These are phyloP conservation scores for Prionailurus viverrinus DNA, from an alignment of 2,113 vertebrate genomes.

Conservation along the genomic window DNA sequence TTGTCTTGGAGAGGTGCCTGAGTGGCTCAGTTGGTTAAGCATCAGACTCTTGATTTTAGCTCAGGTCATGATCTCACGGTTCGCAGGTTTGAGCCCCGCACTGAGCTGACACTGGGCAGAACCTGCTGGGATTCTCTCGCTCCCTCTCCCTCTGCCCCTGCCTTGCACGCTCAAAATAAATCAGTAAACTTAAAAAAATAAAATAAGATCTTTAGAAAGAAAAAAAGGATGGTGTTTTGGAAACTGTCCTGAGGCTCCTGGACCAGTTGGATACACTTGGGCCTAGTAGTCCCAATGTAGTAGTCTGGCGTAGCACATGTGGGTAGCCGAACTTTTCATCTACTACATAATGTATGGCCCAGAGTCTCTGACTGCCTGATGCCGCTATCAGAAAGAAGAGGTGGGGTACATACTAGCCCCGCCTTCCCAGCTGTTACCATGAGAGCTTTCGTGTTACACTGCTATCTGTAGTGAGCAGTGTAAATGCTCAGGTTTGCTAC, in stretches of 20 bases:
- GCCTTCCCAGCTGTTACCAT: background rate
- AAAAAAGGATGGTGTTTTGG: background rate
- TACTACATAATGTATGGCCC: rapidly evolving
- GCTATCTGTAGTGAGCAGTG: background rate
- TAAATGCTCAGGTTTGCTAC: background rate
- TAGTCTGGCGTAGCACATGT: background rate
- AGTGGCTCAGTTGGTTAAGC: too few relatives aligned
- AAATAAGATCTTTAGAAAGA: too few relatives aligned
- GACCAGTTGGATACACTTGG: background rate
- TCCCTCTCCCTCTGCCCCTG: too few relatives aligned
- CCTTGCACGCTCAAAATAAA: too few relatives aligned
- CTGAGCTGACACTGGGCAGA: too few relatives aligned
- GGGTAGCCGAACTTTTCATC: background rate
- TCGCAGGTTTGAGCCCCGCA: too few relatives aligned
- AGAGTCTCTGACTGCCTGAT: background rate
- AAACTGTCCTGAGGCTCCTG: background rate
- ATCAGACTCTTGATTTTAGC: too few relatives aligned
- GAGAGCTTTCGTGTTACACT: rapidly evolving
- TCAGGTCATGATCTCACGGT: too few relatives aligned
- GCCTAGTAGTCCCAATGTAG: background rate
- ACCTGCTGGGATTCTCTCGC: too few relatives aligned
- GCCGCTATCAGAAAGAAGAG: background rate
- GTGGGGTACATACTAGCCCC: rapidly evolving
- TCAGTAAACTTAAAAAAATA: too few relatives aligned
- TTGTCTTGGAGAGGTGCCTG: background rate